Evolutionary conservation across 2,888 invertebrate genomes (phyloP), one percentile per base, ranked within the genome.

Genomic region (Aphodius sticticus): DNA sequence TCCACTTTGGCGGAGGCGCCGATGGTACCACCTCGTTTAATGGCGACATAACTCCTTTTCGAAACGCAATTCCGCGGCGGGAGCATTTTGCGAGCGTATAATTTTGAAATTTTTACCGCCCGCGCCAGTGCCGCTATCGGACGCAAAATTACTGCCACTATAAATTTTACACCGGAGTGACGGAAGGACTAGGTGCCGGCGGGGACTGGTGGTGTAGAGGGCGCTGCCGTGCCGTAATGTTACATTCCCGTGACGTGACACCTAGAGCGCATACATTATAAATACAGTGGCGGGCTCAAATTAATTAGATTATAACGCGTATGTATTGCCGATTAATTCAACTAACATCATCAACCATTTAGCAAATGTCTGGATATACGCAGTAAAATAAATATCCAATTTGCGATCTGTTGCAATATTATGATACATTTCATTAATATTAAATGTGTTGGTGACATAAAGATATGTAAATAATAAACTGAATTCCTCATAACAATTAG

Each of bases 101-200:
- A 74, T 74, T 74, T 74, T 74, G 74, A 74, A 74, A 74, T 74
- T 74, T 74, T 74, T 74, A 74, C 36, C 74, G 36, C 16, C 16
- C 35, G 14, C 36, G 16, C 72, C 36, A 37, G n/a, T 16, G 36
- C 71, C 74, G 74, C 74, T 74, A 74, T 74, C 74, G 74, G 74
- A 74, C 36, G 36, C 74, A 35, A 74, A 74, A 74, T 74, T 74
- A 74, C 74, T 74, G 35, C 74, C 74, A n/a, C 74, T 37, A 74
- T 74, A 74, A 74, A 74, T 74, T 53, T 53, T 74, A 35, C 74
- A 16, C 53, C 53, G 53, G 12, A 53, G 53, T 53, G 53, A 53
- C 53, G 53, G 53, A 53, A 26, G 35, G 74, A 36, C 74, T 35
- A 12, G 74, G 74, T 35, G 35, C 74, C 36, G n/a, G 74, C 35